Conservation (phyloP, 1,140 invertebrate genomes). For the Drosophila yakuba region DNA sequence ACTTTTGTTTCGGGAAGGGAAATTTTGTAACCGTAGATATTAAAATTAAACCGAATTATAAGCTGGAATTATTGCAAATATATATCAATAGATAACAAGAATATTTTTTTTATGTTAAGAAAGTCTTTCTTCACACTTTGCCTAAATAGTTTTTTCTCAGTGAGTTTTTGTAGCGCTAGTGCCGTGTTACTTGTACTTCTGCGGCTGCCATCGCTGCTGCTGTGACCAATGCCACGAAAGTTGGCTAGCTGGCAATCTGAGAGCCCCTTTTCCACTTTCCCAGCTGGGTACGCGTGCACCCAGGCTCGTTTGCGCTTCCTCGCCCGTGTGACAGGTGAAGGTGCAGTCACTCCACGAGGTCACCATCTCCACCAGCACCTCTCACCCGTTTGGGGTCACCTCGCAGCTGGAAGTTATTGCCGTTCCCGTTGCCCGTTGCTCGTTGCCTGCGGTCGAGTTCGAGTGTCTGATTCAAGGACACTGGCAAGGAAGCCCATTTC, state of each 20-base stretch:
- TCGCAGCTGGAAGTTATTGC: constrained; percentile 28
- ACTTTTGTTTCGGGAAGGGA: too few species aligned
- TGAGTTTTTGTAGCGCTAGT: constrained; percentile 1
- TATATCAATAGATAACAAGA: not conserved
- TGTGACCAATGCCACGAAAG: constrained; percentile 40
- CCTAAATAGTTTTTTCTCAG: not conserved
- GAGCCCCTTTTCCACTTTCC: constrained; percentile 47
- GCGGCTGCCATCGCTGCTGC: constrained; percentile 23
- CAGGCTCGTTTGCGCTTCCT: constrained; percentile 5
- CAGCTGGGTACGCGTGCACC: constrained; percentile 52
- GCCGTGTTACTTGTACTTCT: constrained; percentile 26
- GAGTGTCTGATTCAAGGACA: constrained; percentile 52
- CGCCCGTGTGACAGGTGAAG: constrained; percentile 57
- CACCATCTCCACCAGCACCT: constrained; percentile 12
- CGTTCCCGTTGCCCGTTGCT: constrained; percentile 16
- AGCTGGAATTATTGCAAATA: not conserved
- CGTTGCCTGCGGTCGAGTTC: constrained; percentile 32
- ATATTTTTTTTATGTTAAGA: too few species aligned
- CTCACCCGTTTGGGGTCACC: not conserved
- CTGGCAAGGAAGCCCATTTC: constrained; percentile 22
- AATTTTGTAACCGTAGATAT: too few species aligned
- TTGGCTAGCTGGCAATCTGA: constrained; percentile 51
- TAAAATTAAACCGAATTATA: too few species aligned
- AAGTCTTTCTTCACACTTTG: too few species aligned
- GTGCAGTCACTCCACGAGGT: constrained; percentile 54